phyloP scores from a whole-genome alignment of 2,888 invertebrate genomes.

The Archaeoteleia sp. region DNA sequence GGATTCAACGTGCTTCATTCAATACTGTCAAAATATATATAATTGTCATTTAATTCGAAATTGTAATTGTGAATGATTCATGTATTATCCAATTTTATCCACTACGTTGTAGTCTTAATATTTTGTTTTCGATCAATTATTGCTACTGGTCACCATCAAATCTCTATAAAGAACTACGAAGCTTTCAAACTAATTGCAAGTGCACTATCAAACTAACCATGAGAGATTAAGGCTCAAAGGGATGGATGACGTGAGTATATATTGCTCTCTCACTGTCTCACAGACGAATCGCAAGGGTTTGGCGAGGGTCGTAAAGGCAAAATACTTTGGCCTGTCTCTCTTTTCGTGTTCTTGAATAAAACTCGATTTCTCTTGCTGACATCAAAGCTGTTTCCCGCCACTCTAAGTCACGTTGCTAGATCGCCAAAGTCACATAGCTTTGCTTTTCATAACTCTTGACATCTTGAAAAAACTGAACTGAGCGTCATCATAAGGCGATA shows the following conservation, averaged over 20 bases:
- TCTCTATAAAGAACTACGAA: no score
- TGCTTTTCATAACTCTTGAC: slow-evolving; percentile 22
- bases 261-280: slow-evolving; percentile 18
- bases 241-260: slow-evolving; percentile 11
- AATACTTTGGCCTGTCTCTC: slow-evolving; percentile 21
- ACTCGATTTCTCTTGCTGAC: slow-evolving; percentile 34
- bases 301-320: slow-evolving; percentile 25
- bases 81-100: no score
- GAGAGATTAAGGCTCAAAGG: slow-evolving; percentile 36
- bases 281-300: slow-evolving; percentile 5
- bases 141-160: no score
- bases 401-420: slow-evolving; percentile 15
- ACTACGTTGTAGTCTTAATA: no score
- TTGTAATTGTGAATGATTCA: no score
- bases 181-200: slow-evolving; percentile 64
- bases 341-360: slow-evolving; percentile 27
- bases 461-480: slow-evolving; percentile 11
- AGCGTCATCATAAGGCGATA: no score
- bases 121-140: no score
- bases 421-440: slow-evolving; percentile 10
- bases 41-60: no score
- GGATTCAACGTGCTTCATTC: no score
- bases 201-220: slow-evolving; percentile 18
- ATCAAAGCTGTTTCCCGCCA: slow-evolving; percentile 25
- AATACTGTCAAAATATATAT: no score